Conservation (phyloP, 2,113 vertebrate genomes). For the Phaethon lepturus region DNA sequence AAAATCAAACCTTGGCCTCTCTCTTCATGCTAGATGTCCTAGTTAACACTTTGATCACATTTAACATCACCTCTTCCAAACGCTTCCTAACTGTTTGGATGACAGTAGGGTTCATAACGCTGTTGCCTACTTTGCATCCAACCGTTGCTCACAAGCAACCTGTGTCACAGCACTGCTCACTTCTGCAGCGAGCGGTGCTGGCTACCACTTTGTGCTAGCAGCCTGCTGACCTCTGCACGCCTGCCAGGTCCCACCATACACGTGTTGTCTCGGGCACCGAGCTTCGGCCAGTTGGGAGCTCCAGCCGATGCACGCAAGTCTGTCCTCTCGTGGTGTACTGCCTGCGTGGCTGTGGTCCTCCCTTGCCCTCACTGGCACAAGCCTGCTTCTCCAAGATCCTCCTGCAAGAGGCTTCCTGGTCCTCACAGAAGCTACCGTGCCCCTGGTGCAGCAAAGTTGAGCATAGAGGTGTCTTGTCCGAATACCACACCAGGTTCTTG, state of each 20-base stretch:
- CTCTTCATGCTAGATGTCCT: not conserved
- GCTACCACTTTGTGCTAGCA: not conserved
- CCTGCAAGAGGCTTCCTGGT: not conserved
- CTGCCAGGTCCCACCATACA: not conserved
- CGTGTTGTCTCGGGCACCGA: rapidly evolving
- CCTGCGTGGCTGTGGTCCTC: not conserved
- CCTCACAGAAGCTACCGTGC: not conserved
- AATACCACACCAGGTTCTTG: not conserved
- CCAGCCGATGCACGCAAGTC: not conserved
- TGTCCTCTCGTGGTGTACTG: rapidly evolving
- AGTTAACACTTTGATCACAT: not conserved
- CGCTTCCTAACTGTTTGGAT: not conserved
- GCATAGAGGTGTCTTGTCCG: rapidly evolving
- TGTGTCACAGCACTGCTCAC: not conserved
- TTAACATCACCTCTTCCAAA: not conserved
- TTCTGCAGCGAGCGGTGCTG: not conserved
- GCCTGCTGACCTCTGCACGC: not conserved
- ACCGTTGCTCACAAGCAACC: too few species aligned
- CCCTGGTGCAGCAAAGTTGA: not conserved
- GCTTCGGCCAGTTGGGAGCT: rapidly evolving
- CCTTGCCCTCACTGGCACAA: not conserved
- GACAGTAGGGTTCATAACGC: rapidly evolving
- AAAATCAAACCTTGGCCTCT: not conserved
- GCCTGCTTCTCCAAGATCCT: not conserved
- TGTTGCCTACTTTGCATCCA: not conserved